Conservation (phyloP, 2,888 invertebrate genomes). For the Phortica magna region DNA sequence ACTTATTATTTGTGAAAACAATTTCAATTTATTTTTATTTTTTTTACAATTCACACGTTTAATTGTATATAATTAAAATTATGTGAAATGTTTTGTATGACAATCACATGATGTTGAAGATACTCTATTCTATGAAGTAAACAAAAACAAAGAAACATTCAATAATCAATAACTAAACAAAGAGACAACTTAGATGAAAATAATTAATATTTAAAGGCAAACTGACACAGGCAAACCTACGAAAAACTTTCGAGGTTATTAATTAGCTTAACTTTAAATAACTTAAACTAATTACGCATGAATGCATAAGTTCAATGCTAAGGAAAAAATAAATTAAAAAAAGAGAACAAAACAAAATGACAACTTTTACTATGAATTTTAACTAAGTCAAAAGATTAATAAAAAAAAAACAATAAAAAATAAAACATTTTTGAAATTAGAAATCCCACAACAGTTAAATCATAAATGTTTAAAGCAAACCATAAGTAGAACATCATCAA, state of each 20-base stretch:
- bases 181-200: constrained; percentile 42
- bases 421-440: constrained; percentile 37
- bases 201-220: constrained; percentile 7
- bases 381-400: neutral
- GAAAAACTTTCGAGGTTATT: neutral
- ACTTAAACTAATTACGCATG: neutral
- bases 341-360: neutral
- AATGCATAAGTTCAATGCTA: neutral
- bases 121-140: constrained; percentile 38
- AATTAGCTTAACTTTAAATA: neutral
- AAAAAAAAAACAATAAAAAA: constrained; percentile 2
- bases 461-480: constrained; percentile 11
- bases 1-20: neutral
- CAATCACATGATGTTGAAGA: constrained; percentile 77
- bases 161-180: constrained; percentile 40
- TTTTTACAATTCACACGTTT: constrained; percentile 46
- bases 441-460: constrained; percentile 20
- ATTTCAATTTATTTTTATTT: constrained; percentile 4
- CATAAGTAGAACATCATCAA: constrained; percentile 31
- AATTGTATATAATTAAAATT: constrained; percentile 76
- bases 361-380: neutral
- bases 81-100: constrained; percentile 79
- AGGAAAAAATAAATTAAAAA: too few species aligned
- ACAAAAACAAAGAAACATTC: constrained; percentile 38
- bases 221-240: neutral